Evolutionary conservation across 2,113 vertebrate genomes (phyloP).

Genomic region (Melanotaenia duboulayi): DNA sequence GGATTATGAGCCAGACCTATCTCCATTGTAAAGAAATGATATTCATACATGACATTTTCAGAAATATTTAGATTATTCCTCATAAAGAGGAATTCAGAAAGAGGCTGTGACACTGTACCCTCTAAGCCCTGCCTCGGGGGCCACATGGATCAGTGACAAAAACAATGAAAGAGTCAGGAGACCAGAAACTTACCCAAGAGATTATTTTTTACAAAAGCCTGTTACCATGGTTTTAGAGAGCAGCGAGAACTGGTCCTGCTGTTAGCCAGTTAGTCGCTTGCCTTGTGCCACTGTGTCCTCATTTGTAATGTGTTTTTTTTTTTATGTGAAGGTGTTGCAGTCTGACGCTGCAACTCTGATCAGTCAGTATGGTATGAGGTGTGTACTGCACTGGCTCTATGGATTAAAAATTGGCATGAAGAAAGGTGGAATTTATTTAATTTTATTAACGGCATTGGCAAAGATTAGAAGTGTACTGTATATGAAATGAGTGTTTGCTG

Average conservation of each 20-base stretch:
- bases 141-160: constrained; percentile 26
- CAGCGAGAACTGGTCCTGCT: constrained; percentile 15
- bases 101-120: constrained; percentile 6
- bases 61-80: constrained; percentile 17
- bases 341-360: neutral
- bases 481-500: neutral
- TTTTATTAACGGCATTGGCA: neutral
- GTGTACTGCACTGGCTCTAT: neutral
- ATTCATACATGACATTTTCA: constrained; percentile 8
- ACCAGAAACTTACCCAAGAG: constrained; percentile 33
- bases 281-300: constrained; percentile 22
- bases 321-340: constrained; percentile 10
- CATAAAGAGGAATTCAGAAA: neutral
- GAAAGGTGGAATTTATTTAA: no score
- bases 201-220: constrained; percentile 40
- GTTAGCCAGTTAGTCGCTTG: constrained; percentile 26
- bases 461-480: neutral
- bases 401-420: neutral
- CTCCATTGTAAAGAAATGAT: neutral
- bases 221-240: constrained; percentile 54
- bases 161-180: constrained; percentile 45
- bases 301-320: neutral
- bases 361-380: neutral
- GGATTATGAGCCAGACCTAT: neutral
- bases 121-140: constrained; percentile 12